phyloP scores from a whole-genome alignment of 2,888 invertebrate species.

The Antheraea assamensis region DNA sequence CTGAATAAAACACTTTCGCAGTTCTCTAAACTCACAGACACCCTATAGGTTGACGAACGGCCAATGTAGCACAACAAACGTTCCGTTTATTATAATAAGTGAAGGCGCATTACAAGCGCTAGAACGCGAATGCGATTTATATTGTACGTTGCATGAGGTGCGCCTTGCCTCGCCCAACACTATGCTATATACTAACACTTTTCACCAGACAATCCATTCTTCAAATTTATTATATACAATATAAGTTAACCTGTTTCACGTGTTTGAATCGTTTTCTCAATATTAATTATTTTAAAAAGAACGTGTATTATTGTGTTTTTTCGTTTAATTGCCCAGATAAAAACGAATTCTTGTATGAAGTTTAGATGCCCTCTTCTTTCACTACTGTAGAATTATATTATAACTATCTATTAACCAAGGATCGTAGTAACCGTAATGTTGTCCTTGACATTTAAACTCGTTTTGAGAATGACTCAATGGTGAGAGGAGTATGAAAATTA shows the following conservation, averaged over 20 bases:
- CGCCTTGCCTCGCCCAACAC: slow-evolving; percentile 12
- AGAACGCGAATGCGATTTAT: slow-evolving; percentile 57
- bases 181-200: slow-evolving; percentile 13
- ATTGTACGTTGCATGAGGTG: slow-evolving; percentile 38
- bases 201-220: neutral
- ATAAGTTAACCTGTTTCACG: neutral
- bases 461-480: no score
- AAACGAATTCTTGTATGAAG: no score
- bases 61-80: slow-evolving; percentile 59
- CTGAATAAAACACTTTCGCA: neutral
- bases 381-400: no score
- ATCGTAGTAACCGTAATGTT: no score
- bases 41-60: slow-evolving; percentile 42
- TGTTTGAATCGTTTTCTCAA: neutral
- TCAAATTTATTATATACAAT: neutral
- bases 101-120: slow-evolving; percentile 45
- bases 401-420: no score
- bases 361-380: no score
- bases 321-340: no score
- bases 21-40: slow-evolving; percentile 30
- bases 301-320: no score
- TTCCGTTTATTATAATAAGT: slow-evolving; percentile 59
- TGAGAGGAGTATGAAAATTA: no score
- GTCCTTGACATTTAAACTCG: no score
- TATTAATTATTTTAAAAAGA: neutral